Percentiles rank a stretch among this genome's conserved stretches.
Evolutionary conservation across 2,113 vertebrate species (phyloP).

Genomic region (Glaucomys volans): DNA sequence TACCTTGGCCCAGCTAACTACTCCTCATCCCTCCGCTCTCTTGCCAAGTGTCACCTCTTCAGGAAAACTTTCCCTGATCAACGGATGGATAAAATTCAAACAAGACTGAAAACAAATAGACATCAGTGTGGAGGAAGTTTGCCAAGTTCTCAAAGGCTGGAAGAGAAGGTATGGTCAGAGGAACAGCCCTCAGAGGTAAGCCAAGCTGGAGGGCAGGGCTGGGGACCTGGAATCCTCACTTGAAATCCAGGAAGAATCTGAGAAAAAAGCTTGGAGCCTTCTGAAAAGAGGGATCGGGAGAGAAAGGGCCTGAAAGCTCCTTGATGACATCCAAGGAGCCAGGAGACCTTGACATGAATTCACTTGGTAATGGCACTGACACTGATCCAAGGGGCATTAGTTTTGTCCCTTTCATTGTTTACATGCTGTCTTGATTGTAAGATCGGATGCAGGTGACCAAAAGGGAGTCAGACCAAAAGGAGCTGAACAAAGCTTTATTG

Average conservation of each 20-base stretch:
- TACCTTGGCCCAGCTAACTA: background rate
- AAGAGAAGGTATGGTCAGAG: background rate
- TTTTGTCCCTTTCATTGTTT: background rate
- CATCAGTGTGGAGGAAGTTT: background rate
- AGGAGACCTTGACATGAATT: background rate
- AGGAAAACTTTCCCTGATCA: background rate
- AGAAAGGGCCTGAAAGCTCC: background rate
- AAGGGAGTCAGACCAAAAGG: no score
- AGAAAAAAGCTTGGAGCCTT: background rate
- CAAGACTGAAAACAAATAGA: background rate
- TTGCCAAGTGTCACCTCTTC: background rate
- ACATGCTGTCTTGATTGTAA: background rate
- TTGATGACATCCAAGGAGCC: background rate
- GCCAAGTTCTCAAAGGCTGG: background rate
- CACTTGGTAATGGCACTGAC: background rate
- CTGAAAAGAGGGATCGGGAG: background rate
- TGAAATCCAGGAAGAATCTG: background rate
- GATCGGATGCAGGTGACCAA: no score
- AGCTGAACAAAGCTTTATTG: no score
- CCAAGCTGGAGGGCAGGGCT: background rate
- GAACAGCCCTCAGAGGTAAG: background rate
- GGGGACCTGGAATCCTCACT: background rate
- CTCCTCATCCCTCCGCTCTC: background rate
- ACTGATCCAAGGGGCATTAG: background rate
- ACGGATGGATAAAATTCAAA: background rate